Conservation (phyloP, 2,797 vertebrate species). For the Phoebastria nigripes region DNA sequence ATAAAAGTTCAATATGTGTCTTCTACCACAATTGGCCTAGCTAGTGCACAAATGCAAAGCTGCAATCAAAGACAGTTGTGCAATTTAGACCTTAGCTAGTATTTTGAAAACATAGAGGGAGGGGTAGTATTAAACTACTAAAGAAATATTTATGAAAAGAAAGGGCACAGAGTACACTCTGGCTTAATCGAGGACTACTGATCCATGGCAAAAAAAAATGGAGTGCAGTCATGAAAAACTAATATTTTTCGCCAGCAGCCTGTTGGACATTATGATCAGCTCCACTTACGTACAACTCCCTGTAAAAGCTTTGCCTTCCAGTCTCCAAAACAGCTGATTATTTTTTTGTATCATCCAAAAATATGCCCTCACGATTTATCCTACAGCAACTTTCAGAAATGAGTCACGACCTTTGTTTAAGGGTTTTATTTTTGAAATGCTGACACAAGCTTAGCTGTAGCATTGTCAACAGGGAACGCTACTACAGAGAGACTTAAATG, state of each 20-base stretch:
- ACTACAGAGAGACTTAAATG: conserved; percentile 38
- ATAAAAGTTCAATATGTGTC: neutral
- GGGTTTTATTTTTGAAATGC: conserved; percentile 4
- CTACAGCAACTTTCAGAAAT: neutral
- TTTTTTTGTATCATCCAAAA: neutral
- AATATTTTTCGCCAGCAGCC: neutral
- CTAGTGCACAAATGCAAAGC: neutral
- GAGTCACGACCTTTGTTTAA: neutral
- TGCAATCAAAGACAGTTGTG: neutral
- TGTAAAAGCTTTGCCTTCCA: neutral
- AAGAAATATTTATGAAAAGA: neutral
- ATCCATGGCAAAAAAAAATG: neutral
- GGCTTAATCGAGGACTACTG: neutral
- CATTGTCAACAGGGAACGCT: neutral
- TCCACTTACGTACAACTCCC: neutral
- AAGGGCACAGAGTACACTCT: neutral
- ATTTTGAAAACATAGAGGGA: neutral
- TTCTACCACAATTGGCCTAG: neutral
- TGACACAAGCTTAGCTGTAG: neutral
- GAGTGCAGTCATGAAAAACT: neutral
- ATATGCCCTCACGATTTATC: neutral
- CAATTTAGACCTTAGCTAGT: neutral
- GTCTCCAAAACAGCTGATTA: neutral
- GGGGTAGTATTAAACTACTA: neutral
- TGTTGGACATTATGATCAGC: neutral